Evolutionary conservation across 2,797 vertebrate genomes (phyloP), one percentile per base, ranked within the genome.

Genomic region (Malacoraja senta): DNA sequence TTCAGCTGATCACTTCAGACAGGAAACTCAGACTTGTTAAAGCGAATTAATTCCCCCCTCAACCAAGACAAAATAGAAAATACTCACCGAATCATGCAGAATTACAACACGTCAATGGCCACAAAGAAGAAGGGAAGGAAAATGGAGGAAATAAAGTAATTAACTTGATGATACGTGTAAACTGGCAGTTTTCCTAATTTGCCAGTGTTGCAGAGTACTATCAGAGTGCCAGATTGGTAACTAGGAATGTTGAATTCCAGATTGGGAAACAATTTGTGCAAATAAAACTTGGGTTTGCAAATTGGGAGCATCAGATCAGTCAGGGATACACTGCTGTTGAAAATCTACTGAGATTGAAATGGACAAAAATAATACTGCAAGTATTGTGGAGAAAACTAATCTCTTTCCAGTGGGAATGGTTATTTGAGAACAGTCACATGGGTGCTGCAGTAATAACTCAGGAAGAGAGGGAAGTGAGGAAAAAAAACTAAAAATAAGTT

Each of bases 331-430:
- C 15, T 35, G 58, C 1, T 44, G 24, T 53, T 92, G 26, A 35
- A 91, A 9, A 24, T 68, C 32, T 12, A 35, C 88, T 71, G 88
- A 91, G 65, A 76, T 88, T 88, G 61, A 88, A 88, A 88, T 15
- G 19, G n/a, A 26, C 63, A 35, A 88, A 88, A 92, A 76, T 76
- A 76, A 92, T 10, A n/a, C 15, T 71, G 68, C 35, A 44, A 32
- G n/a, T 63, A 3, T 10, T 71, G 24, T 76, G 13, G 72, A 10
- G 13, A 76, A 92, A 58, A 7, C 24, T 21, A 53, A 92, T 76
- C 44, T 71, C 71, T 58, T 92, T 12, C 71, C 90, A 17, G n/a
- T 88, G 68, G n/a, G 84, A 88, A 68, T 68, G n/a, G 61, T 88
- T 26, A 92, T 9, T 6, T 8, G 71, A 53, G 63, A 71, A 15